phyloP scores from a whole-genome alignment of 1,140 invertebrate species.

The Phenacoccus solenopsis region DNA sequence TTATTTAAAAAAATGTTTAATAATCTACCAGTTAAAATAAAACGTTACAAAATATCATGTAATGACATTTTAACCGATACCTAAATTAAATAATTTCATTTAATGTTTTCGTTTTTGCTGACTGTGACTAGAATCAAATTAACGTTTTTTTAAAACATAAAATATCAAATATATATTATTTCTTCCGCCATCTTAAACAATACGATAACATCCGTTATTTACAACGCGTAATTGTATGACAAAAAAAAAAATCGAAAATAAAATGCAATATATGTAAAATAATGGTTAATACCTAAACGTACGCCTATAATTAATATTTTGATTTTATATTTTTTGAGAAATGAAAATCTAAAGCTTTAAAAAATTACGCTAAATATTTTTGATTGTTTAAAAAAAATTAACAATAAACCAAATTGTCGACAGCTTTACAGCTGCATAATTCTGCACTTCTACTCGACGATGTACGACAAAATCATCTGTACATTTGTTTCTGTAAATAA shows the following conservation, averaged over 20 bases:
- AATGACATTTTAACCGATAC: constrained; percentile 8
- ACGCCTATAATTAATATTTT: neutral
- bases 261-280: constrained; percentile 3
- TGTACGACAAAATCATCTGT: neutral
- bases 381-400: neutral
- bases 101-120: neutral
- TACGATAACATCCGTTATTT: constrained; percentile 8
- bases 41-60: constrained; percentile 10
- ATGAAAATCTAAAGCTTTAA: neutral
- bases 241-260: neutral
- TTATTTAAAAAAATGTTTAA: constrained; percentile 9
- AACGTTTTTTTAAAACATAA: constrained; percentile 10
- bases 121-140: constrained; percentile 12
- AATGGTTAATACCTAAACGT: neutral
- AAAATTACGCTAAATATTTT: neutral
- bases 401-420: neutral
- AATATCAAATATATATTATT: constrained; percentile 9
- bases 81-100: neutral
- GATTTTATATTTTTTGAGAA: neutral
- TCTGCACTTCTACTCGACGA: neutral
- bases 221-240: constrained; percentile 8
- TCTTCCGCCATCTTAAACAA: constrained; percentile 9
- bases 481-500: neutral
- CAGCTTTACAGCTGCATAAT: neutral
- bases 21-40: constrained; percentile 10